phyloP scores from a whole-genome alignment of 2,888 invertebrate genomes.

The Ganaspis brasiliensis region DNA sequence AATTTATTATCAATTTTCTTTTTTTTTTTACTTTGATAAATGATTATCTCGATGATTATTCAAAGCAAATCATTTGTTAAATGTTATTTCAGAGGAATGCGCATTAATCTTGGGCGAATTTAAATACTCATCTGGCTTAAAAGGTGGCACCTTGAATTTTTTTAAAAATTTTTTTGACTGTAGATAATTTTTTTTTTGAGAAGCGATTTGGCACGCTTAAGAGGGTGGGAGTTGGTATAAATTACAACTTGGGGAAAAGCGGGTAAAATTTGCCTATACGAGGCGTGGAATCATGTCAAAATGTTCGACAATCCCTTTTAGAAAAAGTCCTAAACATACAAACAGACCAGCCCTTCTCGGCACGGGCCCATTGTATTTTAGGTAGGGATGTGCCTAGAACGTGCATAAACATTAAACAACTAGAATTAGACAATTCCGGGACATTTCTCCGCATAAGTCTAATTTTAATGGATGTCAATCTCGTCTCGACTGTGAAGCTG shows the following conservation, averaged over 20 bases:
- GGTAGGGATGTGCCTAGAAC: slow-evolving; percentile 17
- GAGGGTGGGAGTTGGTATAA: slow-evolving; percentile 28
- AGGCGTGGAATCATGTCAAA: slow-evolving; percentile 35
- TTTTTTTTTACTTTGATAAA: neutral
- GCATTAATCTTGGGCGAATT: neutral
- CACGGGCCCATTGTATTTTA: slow-evolving; percentile 47
- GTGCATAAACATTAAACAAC: slow-evolving; percentile 45
- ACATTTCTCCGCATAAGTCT: slow-evolving; percentile 1
- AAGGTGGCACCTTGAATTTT: no score
- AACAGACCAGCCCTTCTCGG: slow-evolving; percentile 39
- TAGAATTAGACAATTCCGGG: slow-evolving; percentile 35
- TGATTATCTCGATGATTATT: no score
- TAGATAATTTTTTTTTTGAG: neutral
- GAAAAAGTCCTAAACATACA: slow-evolving; percentile 56
- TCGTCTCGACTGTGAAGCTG: neutral
- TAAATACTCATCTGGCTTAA: no score
- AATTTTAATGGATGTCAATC: slow-evolving; percentile 19
- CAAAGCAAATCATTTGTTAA: neutral
- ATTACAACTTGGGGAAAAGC: slow-evolving; percentile 17
- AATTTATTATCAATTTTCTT: no score
- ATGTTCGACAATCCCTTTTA: slow-evolving; percentile 35
- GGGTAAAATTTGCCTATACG: slow-evolving; percentile 40
- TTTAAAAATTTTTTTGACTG: no score
- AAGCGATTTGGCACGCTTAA: slow-evolving; percentile 1
- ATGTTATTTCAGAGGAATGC: neutral